These are phyloP conservation scores for Apodemia duryi DNA, from an alignment of 2,888 invertebrate genomes.

Conservation along the genomic window DNA sequence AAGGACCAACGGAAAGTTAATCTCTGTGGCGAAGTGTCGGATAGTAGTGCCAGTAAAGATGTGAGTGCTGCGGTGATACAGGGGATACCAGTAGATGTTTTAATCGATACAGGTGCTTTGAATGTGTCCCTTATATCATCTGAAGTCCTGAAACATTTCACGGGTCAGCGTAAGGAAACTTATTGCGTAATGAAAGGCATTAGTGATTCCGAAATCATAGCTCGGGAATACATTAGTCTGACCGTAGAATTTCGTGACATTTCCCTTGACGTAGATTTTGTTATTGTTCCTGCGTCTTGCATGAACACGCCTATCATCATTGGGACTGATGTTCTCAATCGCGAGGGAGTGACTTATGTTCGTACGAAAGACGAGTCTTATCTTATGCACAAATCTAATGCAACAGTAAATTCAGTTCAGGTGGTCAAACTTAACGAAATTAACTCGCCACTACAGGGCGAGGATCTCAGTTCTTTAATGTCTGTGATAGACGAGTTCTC, in stretches of 20 bases:
- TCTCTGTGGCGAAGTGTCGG: too few relatives aligned
- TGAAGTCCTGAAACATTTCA: not conserved
- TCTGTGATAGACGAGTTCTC: constrained; percentile 27
- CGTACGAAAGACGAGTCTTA: constrained; percentile 28
- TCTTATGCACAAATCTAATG: constrained; percentile 14
- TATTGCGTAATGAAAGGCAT: constrained; percentile 16
- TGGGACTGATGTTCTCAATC: constrained; percentile 34
- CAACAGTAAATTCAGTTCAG: constrained; percentile 19
- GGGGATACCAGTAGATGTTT: too few relatives aligned
- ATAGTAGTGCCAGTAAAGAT: too few relatives aligned
- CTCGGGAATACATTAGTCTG: constrained; percentile 23
- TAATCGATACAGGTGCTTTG: too few relatives aligned
- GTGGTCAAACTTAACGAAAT: constrained; percentile 3
- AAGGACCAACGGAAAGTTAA: too few relatives aligned
- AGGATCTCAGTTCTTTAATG: constrained; percentile 13
- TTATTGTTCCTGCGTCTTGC: constrained; percentile 27
- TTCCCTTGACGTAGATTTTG: constrained; percentile 30
- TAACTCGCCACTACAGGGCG: constrained; percentile 24
- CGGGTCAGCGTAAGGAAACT: not conserved
- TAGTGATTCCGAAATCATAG: constrained; percentile 22
- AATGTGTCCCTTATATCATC: too few relatives aligned
- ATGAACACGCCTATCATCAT: constrained; percentile 32
- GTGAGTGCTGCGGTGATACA: too few relatives aligned
- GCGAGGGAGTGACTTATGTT: constrained; percentile 32
- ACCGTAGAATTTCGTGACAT: constrained; percentile 26